Evolutionary conservation across 2,113 vertebrate genomes (phyloP), one percentile per base, ranked within the genome.

Genomic region (Salvelinus sp.): DNA sequence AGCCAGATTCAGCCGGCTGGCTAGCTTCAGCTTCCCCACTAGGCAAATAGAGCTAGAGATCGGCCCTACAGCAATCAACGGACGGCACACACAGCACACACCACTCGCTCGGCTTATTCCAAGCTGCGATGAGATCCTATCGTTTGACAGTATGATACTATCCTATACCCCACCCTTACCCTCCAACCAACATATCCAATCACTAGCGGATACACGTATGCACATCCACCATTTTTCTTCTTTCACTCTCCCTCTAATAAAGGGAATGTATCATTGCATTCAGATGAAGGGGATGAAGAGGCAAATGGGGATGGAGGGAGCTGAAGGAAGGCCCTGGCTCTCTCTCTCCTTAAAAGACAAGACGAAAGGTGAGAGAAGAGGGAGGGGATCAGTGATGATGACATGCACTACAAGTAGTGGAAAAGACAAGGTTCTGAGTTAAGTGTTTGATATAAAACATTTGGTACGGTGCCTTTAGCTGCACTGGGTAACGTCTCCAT

Each of bases 371-470:
- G 54, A 62, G 14, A 73, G 25, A 28, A 38, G 50, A 44, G 65
- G 70, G 23, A 27, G 1, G 27, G 69, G 66, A 71, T 66, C 58
- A 62, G 70, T 73, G 54, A 72, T 25, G 18, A 69, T 30, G 27
- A 81, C 75, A 33, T 66, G 57, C 13, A 0, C 9, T 28, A 27
- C 25, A n/a, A 22, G 60, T 12, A n/a, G 22, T 25, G 22, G 20
- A 18, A 25, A 25, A 63, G 60, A 63, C 6, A 28, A 16, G 12
- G 12, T 27, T 27, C 23, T 66, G 68, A 69, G 38, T 4, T 27
- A 75, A 58, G 67, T 72, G 65, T 79, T 77, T 63, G 67, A 79
- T 73, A 74, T 66, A 74, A 79, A 78, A 65, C 68, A 27, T 69
- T 78, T 69, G 63, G n/a, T 44, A 79, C 62, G 75, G 70, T 64